Evolutionary conservation across 2,888 invertebrate genomes (phyloP), one percentile per base, ranked within the genome.

Genomic region (Cheilosia urbana): DNA sequence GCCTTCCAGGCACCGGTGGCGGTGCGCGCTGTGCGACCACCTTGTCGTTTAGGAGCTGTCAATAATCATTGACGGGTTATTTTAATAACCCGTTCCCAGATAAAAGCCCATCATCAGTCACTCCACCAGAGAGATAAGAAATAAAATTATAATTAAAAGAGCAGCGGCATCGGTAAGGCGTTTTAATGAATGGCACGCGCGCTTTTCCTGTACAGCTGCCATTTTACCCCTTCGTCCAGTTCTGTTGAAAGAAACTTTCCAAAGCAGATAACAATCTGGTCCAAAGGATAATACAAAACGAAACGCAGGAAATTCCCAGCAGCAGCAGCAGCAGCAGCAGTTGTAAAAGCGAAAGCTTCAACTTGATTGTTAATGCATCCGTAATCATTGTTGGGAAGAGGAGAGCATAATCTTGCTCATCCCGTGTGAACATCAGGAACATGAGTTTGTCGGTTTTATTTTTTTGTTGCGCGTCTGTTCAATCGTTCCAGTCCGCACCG

Each of bases 111-210:
- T 71, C 65, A 66, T 75, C 73, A 40, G 63, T 17, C 73, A 51
- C 62, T 73, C 45, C 58, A 55, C 42, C 9, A 30, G 66, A 65
- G 68, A 75, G 11, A 37, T 37, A 37, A 37, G 13, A 37, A 37
- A 13, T 65, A 79, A 55, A 66, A 69, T 55, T 47, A 75, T 79
- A 84, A 84, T 84, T 84, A 84, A 84, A 75, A 69, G 65, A 60
- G 60, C 73, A 76, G 60, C 65, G 75, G 51, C 75, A 71, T 47
- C 51, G 68, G 45, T 53, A 62, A 75, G 60, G 69, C 66, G 27
- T 62, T 77, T 84, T 76, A 84, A 84, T 75, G 75, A 80, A 65
- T 79, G 75, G 84, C 84, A 84, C 84, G 84, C 71, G 80, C 34
- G 17, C 53, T 37, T 65, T 75, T 80, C 71, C 69, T 75, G 71